Percentiles rank a stretch among this genome's conserved stretches.
Evolutionary conservation across 35 echinoderm and acorn worm genomes (phyloP).

Genomic region (Apostichopus japonicus): DNA sequence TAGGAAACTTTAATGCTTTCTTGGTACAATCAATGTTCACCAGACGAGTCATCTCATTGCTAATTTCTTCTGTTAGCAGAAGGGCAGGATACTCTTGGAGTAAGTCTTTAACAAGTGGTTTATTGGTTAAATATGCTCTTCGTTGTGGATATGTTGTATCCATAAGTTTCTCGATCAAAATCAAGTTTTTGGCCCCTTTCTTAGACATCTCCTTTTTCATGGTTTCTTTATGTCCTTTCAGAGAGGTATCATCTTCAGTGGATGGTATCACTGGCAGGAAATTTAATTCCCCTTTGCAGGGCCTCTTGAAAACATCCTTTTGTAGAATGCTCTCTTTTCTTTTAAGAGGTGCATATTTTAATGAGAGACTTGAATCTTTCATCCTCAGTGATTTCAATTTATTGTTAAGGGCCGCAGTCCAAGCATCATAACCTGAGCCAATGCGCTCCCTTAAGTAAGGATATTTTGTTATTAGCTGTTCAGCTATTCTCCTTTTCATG

Average conservation of each 20-base stretch:
- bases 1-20: too few relatives aligned
- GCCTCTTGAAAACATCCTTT: neutral
- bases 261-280: constrained; percentile 12
- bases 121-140: neutral
- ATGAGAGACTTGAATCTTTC: neutral
- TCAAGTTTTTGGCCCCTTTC: neutral
- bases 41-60: too few relatives aligned
- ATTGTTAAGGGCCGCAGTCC: constrained; percentile 2
- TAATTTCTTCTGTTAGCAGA: too few relatives aligned
- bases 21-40: too few relatives aligned
- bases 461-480: neutral
- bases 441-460: constrained; percentile 22
- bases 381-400: neutral
- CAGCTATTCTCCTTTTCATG: neutral
- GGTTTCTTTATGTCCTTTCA: constrained; percentile 21
- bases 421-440: constrained; percentile 5
- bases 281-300: neutral
- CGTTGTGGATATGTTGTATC: constrained; percentile 33
- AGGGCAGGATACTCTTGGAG: too few relatives aligned
- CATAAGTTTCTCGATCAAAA: constrained; percentile 18
- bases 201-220: constrained; percentile 42
- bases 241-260: constrained; percentile 21
- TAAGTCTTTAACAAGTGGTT: neutral
- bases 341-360: neutral
- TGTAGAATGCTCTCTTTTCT: neutral